Percentiles rank a stretch among this genome's conserved stretches.
Evolutionary conservation across 1,140 invertebrate species (phyloP).

Genomic region (Pissodes strobi): DNA sequence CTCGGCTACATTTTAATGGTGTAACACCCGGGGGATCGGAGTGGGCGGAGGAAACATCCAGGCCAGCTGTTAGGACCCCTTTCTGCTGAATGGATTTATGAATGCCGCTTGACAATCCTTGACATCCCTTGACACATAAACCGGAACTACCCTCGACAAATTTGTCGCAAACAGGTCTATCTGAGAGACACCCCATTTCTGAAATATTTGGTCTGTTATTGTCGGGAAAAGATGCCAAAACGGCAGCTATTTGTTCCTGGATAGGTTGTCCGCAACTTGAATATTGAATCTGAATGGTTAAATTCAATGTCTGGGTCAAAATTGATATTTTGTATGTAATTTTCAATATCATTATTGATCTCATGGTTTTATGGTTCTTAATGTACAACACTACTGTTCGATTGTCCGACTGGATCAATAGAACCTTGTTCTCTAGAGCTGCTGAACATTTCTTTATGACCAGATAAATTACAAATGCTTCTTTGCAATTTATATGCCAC

Average conservation of each 20-base stretch:
- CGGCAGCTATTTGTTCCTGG: background rate
- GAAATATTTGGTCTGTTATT: conserved; percentile 6
- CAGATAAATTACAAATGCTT: conserved; percentile 41
- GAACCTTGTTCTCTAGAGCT: background rate
- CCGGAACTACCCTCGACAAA: background rate
- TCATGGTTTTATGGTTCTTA: conserved; percentile 6
- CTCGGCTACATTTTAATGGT: conserved; percentile 21
- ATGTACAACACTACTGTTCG: conserved; percentile 3
- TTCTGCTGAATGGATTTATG: conserved; percentile 20
- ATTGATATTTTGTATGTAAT: background rate
- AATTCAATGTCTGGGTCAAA: no score
- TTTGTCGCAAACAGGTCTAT: conserved; percentile 18
- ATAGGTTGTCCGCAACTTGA: conserved; percentile 4
- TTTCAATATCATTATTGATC: background rate
- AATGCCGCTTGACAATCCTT: conserved; percentile 3
- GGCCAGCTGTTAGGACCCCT: background rate
- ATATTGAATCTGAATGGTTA: no score
- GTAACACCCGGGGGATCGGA: conserved; percentile 35
- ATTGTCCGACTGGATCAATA: conserved; percentile 23
- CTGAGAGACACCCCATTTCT: conserved; percentile 11
- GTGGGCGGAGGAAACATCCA: no score
- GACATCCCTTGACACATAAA: conserved; percentile 7
- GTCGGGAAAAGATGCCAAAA: conserved; percentile 12
- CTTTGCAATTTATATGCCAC: conserved; percentile 26
- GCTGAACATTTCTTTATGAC: conserved; percentile 33